Evolutionary conservation across 1,140 invertebrate genomes (phyloP), one percentile per base, ranked within the genome.

Genomic region (Cecropterus lyciades): DNA sequence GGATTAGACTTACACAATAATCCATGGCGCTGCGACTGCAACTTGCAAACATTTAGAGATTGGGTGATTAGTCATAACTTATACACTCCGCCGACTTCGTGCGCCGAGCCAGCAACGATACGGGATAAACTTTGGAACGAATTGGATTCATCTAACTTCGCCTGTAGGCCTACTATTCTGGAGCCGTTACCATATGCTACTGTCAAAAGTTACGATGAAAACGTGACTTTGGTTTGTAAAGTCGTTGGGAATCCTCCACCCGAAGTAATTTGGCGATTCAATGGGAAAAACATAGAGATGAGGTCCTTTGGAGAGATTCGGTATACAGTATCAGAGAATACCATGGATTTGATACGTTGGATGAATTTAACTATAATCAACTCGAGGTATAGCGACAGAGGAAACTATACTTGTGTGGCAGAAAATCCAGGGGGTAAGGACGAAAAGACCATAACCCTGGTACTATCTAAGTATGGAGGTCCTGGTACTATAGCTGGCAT

Each of bases 1-100:
- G 95, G 96, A 59, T 85, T 98, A 0, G 96, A 95, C 69, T 89
- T 98, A 5, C 94, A 95, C 68, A 95, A 95, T 67, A 98, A 98
- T 84, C 96, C 95, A 0, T 99, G 98, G 98, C 94, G 95, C 48
- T 99, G 98, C 80, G 97, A 98, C 80, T 98, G 98, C 78, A 94
- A 95, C 60, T 90, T 98, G 63, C 95, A 96, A 77, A 93, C 93
- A 10, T 97, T 98, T 73, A 93, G 96, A 14, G 94, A 97, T 72
- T 98, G 95, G 94, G 93, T 95, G 51, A 94, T 96, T 4, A 93
- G 93, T 57, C 93, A 93, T 45, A 96, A 96, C 16, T 89, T 97
- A 9, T 96, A 97, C 70, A 95, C 95, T 0, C 92, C 94, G 8
- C 94, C 95, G 0, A 97, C 96, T 0, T 93, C 93, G 1, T 98